phyloP scores from a whole-genome alignment of 1,140 invertebrate species.

The Pomacea maculata region DNA sequence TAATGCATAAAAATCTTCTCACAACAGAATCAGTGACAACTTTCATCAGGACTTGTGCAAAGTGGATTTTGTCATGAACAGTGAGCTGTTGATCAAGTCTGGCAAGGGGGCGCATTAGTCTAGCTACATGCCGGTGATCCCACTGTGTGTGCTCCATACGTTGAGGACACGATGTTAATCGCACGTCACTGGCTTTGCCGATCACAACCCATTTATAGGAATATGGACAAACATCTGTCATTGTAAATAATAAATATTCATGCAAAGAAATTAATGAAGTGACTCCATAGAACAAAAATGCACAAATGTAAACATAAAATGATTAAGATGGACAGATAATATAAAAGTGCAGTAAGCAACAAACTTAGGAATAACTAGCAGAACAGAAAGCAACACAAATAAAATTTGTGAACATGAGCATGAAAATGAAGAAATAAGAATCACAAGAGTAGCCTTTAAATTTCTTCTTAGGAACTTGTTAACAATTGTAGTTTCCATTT shows the following conservation, averaged over 20 bases:
- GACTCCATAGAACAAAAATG: too few relatives aligned
- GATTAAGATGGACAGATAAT: too few relatives aligned
- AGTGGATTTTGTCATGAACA: background rate
- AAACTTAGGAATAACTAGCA: too few relatives aligned
- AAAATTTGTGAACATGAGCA: too few relatives aligned
- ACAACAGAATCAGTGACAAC: slow-evolving; percentile 3
- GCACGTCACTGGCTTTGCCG: background rate
- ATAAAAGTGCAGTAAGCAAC: too few relatives aligned
- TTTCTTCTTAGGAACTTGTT: too few relatives aligned
- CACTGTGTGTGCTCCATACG: background rate
- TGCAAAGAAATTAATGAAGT: too few relatives aligned
- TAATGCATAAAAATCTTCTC: background rate
- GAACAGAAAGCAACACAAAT: too few relatives aligned
- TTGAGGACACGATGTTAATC: background rate
- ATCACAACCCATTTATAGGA: background rate
- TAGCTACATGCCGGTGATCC: background rate
- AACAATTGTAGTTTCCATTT: too few relatives aligned
- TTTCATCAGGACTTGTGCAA: slow-evolving; percentile 1
- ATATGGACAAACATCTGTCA: slow-evolving; percentile 1
- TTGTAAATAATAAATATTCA: background rate
- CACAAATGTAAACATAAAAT: too few relatives aligned
- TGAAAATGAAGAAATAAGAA: too few relatives aligned
- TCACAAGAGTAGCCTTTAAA: too few relatives aligned
- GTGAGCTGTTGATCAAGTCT: background rate
- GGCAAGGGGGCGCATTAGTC: background rate